phyloP scores from a whole-genome alignment of 2,797 vertebrate genomes.

The Okamejei kenojei region DNA sequence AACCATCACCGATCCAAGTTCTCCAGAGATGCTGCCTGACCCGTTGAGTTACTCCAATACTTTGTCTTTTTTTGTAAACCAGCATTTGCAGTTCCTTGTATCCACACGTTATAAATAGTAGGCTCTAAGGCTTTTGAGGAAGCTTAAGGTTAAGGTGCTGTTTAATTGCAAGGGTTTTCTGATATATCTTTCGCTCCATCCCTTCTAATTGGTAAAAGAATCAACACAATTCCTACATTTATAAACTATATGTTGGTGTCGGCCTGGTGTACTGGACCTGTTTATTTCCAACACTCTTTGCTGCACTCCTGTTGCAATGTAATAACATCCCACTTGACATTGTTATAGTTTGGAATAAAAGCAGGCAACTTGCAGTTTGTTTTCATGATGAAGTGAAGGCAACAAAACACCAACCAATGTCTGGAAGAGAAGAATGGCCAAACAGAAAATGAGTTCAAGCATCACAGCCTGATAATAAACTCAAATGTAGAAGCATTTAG shows the following conservation, averaged over 20 bases:
- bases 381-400: background rate
- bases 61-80: no score
- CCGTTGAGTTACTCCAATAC: no score
- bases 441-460: background rate
- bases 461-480: background rate
- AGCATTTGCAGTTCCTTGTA: no score
- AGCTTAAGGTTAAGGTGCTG: background rate
- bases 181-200: background rate
- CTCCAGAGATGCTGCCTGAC: no score
- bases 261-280: background rate
- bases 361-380: background rate
- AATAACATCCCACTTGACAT: background rate
- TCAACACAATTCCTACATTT: background rate
- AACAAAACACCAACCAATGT: background rate
- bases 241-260: background rate
- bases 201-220: background rate
- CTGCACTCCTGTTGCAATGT: no score
- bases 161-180: background rate
- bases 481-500: conserved; percentile 16
- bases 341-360: background rate
- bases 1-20: no score
- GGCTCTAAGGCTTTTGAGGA: background rate
- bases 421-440: background rate
- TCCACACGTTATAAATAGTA: background rate
- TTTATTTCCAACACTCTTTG: no score